phyloP scores from a whole-genome alignment of 2,113 vertebrate species.

The Scopus umbretta region DNA sequence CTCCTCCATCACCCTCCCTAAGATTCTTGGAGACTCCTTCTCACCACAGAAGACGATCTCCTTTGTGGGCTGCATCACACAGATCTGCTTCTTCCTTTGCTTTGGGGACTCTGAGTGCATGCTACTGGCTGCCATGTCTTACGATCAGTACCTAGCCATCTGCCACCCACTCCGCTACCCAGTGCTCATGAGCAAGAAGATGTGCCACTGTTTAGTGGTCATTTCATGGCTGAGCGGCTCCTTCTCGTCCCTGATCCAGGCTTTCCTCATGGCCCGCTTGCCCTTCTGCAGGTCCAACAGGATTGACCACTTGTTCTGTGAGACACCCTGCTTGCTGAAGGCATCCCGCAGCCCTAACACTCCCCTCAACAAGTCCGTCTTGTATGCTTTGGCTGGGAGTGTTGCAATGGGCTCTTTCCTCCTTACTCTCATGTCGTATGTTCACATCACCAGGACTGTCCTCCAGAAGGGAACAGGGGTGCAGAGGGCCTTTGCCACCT shows the following conservation, averaged over 20 bases:
- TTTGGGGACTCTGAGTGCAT: background rate
- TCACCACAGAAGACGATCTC: background rate
- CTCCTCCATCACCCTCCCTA: background rate
- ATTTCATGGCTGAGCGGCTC: background rate
- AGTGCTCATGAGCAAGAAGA: background rate
- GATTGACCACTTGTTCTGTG: background rate
- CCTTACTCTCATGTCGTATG: fast-evolving
- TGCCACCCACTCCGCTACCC: background rate
- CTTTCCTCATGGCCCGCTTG: background rate
- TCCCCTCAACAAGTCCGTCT: background rate
- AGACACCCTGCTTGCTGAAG: background rate
- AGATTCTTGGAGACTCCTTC: background rate
- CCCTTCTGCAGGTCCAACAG: background rate
- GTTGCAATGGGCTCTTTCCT: background rate
- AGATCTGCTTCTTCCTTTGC: background rate
- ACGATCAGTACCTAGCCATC: background rate
- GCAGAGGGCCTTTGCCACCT: background rate
- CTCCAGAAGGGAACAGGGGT: background rate
- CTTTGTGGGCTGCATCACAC: background rate
- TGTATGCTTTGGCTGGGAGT: background rate
- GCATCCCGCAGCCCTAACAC: background rate
- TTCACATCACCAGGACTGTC: background rate
- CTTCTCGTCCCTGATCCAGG: background rate
- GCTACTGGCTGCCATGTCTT: background rate
- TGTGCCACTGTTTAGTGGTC: background rate